Evolutionary conservation across 1,140 invertebrate species (phyloP), one percentile per base, ranked within the genome.

Genomic region (Megalopta genalis): DNA sequence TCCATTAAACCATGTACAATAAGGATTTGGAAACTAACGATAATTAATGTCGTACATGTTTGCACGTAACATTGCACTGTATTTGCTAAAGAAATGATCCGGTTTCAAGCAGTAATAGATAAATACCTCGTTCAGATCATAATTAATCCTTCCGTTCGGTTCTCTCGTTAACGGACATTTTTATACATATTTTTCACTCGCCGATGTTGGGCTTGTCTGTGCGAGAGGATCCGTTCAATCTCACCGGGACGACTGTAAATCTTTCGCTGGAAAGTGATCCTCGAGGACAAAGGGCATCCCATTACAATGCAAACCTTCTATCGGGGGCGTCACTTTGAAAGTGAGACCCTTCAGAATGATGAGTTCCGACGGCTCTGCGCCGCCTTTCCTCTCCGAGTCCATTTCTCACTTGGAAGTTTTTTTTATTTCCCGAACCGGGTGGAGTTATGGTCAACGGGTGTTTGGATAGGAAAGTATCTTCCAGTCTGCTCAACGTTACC

Each of bases 231-330:
- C 21, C 52, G 49, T 75, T 21, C 16, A 75, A 66, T 65, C 21
- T 60, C 54, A 67, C 12, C 74, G n/a, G 0, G 62, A 39, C 10
- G 16, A 37, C 16, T 67, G 64, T 82, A 79, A 82, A 82, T 78
- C 62, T 63, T 67, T 16, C 6, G 0, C 4, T 23, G 66, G 66
- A 23, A 68, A 70, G 66, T 37, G 59, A 77, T 68, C 46, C 65
- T 21, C 32, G 7, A 18, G 74, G 42, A 74, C 76, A 69, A 82
- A 62, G 62, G 49, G 42, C 77, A 71, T 76, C 62, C n/a, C 77
- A 42, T 73, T 80, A 60, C 81, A 63, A 66, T 63, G 68, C 62
- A 52, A 68, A 62, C 57, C 66, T 3, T 23, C 27, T 49, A 59
- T 57, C 27, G 27, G 14, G 54, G 49, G 54, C 21, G 42, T 23